phyloP scores from a whole-genome alignment of 2,113 vertebrate species.

The Ardeotis arabs region DNA sequence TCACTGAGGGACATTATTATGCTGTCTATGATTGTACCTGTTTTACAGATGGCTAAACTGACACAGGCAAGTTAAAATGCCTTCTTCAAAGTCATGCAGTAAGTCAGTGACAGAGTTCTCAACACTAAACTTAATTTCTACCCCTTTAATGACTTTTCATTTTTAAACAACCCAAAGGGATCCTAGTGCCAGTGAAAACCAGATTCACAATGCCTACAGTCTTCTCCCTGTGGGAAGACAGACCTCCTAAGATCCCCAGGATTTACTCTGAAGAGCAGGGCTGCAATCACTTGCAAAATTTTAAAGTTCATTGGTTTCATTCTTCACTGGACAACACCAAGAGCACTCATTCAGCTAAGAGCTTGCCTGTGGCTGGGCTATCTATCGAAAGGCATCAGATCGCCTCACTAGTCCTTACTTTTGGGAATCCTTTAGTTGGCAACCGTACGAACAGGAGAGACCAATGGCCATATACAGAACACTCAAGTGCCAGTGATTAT shows the following conservation, averaged over 20 bases:
- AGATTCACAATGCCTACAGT: background rate
- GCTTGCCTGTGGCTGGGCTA: background rate
- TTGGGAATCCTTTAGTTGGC: background rate
- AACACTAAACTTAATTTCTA: background rate
- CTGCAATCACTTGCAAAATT: background rate
- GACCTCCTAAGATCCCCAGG: background rate
- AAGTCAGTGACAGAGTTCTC: constrained; percentile 1
- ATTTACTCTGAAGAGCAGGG: background rate
- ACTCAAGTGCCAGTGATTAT: background rate
- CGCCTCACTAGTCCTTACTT: background rate
- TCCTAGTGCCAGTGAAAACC: background rate
- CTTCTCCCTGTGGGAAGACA: background rate
- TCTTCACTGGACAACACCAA: background rate
- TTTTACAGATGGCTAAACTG: constrained; percentile 59
- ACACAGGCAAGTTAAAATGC: constrained; percentile 30
- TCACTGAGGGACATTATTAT: constrained; percentile 39
- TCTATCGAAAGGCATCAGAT: background rate
- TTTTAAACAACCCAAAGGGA: background rate
- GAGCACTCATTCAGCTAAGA: background rate
- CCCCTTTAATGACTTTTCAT: background rate
- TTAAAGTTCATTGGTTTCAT: background rate
- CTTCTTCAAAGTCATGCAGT: constrained; percentile 46
- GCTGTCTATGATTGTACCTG: constrained; percentile 37
- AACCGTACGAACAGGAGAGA: background rate
- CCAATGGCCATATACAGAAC: background rate